Conservation (phyloP, 2,113 vertebrate species). For the Poeciliopsis prolifica region DNA sequence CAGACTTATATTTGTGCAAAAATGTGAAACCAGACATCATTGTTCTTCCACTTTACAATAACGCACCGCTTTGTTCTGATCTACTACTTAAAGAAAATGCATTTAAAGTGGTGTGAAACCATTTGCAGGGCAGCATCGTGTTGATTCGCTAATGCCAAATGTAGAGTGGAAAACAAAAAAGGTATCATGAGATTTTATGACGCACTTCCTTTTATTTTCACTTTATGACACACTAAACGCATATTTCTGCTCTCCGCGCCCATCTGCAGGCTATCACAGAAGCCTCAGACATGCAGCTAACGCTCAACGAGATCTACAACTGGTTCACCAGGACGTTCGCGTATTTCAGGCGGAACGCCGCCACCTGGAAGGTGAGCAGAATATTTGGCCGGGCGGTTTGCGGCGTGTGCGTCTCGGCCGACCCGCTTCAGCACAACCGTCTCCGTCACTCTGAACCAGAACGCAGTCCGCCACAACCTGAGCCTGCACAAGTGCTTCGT, state of each 20-base stretch:
- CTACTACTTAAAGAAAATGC: too few species aligned
- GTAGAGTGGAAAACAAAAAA: too few species aligned
- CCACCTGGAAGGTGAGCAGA: slow-evolving; percentile 93
- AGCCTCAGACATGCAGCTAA: slow-evolving; percentile 92
- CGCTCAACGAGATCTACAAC: slow-evolving; percentile 98
- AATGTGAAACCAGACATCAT: too few species aligned
- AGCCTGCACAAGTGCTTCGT: slow-evolving; percentile 99
- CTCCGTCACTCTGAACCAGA: slow-evolving; percentile 75
- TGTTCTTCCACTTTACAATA: too few species aligned
- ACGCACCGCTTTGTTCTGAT: too few species aligned
- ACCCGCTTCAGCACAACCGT: slow-evolving; percentile 25
- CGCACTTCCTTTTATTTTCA: background rate
- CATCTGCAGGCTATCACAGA: slow-evolving; percentile 91
- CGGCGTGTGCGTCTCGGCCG: slow-evolving; percentile 13
- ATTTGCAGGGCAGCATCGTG: too few species aligned
- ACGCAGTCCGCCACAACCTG: slow-evolving; percentile 97
- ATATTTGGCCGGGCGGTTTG: too few species aligned
- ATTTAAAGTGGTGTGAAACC: too few species aligned
- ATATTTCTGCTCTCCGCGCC: background rate
- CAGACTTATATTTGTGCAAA: too few species aligned
- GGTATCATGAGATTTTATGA: background rate
- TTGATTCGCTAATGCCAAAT: too few species aligned
- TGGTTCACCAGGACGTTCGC: slow-evolving; percentile 97
- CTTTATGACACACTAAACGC: background rate
- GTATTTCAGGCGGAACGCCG: slow-evolving; percentile 96